Evolutionary conservation across 1,140 invertebrate species (phyloP).

Genomic region (fruit fly (Drosophila melanogaster)): DNA sequence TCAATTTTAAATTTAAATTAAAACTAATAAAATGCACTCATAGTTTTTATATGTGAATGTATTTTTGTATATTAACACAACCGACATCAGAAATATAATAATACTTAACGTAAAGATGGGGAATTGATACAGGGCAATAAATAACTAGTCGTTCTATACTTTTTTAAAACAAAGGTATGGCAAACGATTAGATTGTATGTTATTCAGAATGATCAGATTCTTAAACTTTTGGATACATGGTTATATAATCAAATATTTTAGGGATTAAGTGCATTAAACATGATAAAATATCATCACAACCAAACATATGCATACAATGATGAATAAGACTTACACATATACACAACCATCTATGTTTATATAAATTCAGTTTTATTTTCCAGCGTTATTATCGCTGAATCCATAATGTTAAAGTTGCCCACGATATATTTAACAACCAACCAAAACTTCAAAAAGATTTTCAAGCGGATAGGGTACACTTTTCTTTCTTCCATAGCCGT

Average conservation of each 20-base stretch:
- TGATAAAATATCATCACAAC: constrained; percentile 10
- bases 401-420: constrained; percentile 60
- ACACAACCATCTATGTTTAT: constrained; percentile 7
- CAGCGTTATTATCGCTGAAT: constrained; percentile 47
- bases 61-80: not conserved
- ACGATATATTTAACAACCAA: constrained; percentile 41
- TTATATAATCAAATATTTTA: not conserved
- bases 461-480: not conserved
- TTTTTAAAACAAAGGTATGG: too few species aligned
- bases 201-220: not conserved
- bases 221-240: not conserved
- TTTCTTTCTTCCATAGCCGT: constrained; percentile 18
- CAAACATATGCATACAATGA: constrained; percentile 22
- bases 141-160: too few species aligned
- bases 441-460: constrained; percentile 8
- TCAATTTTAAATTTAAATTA: too few species aligned
- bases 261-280: not conserved
- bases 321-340: not conserved
- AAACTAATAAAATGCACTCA: too few species aligned
- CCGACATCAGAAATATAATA: too few species aligned
- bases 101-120: too few species aligned
- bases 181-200: too few species aligned
- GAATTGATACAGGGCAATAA: too few species aligned
- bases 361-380: constrained; percentile 25
- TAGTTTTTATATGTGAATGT: not conserved